Evolutionary conservation across 2,888 invertebrate genomes (phyloP).

Genomic region (Tupiocoris notatus): DNA sequence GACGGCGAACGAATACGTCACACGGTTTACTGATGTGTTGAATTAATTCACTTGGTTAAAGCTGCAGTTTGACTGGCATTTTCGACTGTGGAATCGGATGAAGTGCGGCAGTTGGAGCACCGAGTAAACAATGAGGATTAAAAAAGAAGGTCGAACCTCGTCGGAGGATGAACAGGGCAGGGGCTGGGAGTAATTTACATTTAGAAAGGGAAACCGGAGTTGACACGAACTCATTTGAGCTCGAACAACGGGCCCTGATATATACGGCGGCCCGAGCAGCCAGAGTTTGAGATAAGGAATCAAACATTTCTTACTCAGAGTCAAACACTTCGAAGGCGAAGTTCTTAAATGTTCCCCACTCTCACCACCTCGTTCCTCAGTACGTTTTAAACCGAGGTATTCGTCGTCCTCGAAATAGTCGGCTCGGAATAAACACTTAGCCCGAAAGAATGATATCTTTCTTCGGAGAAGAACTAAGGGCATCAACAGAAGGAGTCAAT

Average conservation of each 20-base stretch:
- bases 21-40: neutral
- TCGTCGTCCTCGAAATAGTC: neutral
- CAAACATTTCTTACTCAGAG: slow-evolving; percentile 16
- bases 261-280: neutral
- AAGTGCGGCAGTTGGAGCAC: neutral
- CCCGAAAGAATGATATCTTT: neutral
- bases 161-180: neutral
- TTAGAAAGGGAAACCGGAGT: slow-evolving; percentile 20
- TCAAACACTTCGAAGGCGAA: slow-evolving; percentile 3
- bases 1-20: neutral
- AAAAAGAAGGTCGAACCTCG: slow-evolving; percentile 2
- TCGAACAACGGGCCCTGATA: slow-evolving; percentile 14
- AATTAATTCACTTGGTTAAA: neutral
- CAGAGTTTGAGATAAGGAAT: slow-evolving; percentile 4
- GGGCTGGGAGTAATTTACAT: slow-evolving; percentile 9
- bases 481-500: neutral
- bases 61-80: slow-evolving; percentile 17
- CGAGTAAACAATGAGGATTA: slow-evolving; percentile 21
- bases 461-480: neutral
- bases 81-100: neutral
- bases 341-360: neutral
- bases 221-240: slow-evolving; percentile 25
- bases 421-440: neutral
- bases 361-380: neutral
- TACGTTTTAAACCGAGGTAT: neutral